Evolutionary conservation across 2,888 invertebrate genomes (phyloP), one percentile per base, ranked within the genome.

Genomic region (Erebia epiphron): DNA sequence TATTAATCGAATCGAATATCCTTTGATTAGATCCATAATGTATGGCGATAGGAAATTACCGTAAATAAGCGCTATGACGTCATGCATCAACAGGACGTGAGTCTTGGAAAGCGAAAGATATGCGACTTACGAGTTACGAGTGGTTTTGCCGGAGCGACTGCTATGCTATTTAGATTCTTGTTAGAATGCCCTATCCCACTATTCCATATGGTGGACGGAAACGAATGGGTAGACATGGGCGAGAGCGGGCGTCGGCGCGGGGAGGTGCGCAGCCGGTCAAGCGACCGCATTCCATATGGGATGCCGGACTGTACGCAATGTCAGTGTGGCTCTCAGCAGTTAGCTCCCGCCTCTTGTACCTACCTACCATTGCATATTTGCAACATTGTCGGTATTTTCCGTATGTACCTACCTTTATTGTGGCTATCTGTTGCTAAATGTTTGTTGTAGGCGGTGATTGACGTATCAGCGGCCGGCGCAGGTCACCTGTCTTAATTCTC

Each of bases 281-380:
- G 83, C 92, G 92, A 90, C 92, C 92, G 91, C 93, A 92, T 93
- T 93, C 92, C 92, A 87, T 88, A 87, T 86, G 91, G 88, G 88
- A 90, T 92, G 89, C 90, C 90, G 89, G 92, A 91, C 88, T 88
- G 86, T 86, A 92, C 85, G 91, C 92, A 92, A 92, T 92, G 92
- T 92, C 92, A 92, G 90, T 91, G 88, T 88, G 88, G 87, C 86
- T 89, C 78, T 79, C 79, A 82, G 82, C 82, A 35, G 7, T 35
- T 83, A 82, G 79, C 80, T 80, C 82, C 78, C 79, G 78, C 79
- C 73, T 71, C 67, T 49, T 41, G 43, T 56, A 43, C 63, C 72
- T 66, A 49, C 68, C 73, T 75, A 73, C 75, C 75, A 73, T 70
- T 81, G 79, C 79, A 79, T 72, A 79, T 80, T 79, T 76, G 78